Base-by-base conservation (phyloP, 2,888 invertebrate genomes). In the Tanypteryx hageni region DNA sequence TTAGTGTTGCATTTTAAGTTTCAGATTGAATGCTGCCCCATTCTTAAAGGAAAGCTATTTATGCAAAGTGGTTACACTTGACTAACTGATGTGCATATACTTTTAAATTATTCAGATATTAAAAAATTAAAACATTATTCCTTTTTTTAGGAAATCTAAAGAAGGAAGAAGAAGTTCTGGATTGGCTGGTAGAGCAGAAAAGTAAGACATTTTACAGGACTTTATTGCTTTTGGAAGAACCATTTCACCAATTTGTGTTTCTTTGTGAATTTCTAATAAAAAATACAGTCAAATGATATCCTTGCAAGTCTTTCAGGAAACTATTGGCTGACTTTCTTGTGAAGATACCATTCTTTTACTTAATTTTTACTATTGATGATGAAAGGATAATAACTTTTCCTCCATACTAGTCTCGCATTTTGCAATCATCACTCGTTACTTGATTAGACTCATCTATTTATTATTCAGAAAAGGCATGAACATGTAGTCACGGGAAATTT, bases 111-210 rank as follows among this genome's bases (percentile, higher is more conserved):
- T 64, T 89, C 89, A 64, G 61, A 44, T 68, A 64, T 44, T 22
- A 89, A n/a, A 89, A 56, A 27, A 83, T 83, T 83, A 83, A 83
- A 57, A 57, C 83, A 44, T 56, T 44, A 64, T 31, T 89, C 64
- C 89, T 44, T 64, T 96, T 96, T 97, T 96, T 97, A 98, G 98
- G 98, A 97, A 97, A 98, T 97, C 98, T 98, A 96, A 98, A 97
- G 97, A 97, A 98, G 95, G 98, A 98, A 97, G 98, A 98, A 96
- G 98, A 98, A 97, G 98, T 98, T 96, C 97, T 98, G 96, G 97
- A 98, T 96, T 98, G 98, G 98, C 97, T 98, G 96, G 96, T 98
- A 96, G 97, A 98, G 96, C 98, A 98, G 96, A 98, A 98, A 98
- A 98, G 98, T 98, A 98, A 98, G 98, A 97, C 96, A 92, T 59